Conservation (phyloP, 2,113 vertebrate genomes). For the Ictalurus punctatus region DNA sequence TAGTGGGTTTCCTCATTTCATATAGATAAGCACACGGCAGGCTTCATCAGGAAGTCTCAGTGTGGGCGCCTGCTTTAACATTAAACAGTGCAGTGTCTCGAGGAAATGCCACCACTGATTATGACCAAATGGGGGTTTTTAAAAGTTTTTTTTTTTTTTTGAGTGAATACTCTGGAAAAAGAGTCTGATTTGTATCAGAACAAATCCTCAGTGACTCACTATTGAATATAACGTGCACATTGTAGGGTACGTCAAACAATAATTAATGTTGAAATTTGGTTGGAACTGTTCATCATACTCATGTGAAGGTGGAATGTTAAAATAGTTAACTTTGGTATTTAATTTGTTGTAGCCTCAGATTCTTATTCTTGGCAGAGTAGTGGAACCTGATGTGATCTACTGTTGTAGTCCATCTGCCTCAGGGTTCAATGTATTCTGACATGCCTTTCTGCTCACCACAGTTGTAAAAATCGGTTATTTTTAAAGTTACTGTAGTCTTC, state of each 20-base stretch:
- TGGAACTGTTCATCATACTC: background rate
- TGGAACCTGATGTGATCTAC: background rate
- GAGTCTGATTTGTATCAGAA: background rate
- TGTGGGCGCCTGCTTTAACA: slow-evolving; percentile 11
- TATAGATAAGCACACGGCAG: slow-evolving; percentile 21
- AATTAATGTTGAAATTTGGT: background rate
- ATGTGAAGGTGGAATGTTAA: background rate
- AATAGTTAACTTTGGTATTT: background rate
- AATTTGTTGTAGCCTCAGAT: background rate
- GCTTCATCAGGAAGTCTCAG: slow-evolving; percentile 1
- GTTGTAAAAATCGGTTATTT: background rate
- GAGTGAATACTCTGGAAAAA: background rate
- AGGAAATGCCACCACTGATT: background rate
- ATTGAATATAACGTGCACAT: background rate
- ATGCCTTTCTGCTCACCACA: background rate
- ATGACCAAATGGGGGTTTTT: background rate
- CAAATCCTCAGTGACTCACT: background rate
- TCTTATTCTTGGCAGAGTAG: background rate
- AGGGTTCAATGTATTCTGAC: background rate
- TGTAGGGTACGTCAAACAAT: background rate
- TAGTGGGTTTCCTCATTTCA: slow-evolving; percentile 39
- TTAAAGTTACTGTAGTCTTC: background rate
- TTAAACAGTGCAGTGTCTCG: slow-evolving; percentile 1
- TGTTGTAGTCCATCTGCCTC: background rate
- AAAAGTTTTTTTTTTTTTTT: background rate